These are phyloP conservation scores for Labrus mixtus DNA, from an alignment of 2,113 vertebrate species.

Conservation along the genomic window DNA sequence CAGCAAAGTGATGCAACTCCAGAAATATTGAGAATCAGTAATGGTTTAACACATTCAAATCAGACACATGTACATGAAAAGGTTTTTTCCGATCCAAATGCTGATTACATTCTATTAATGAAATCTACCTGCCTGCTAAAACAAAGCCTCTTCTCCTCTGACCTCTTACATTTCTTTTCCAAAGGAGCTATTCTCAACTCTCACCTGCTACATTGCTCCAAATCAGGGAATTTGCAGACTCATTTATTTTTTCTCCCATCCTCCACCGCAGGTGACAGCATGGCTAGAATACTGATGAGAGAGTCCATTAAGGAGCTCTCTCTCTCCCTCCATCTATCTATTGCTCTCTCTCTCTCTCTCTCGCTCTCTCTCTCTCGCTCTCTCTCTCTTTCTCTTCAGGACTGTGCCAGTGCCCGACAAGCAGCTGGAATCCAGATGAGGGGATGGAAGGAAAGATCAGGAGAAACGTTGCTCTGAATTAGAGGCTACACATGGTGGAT, in stretches of 20 bases:
- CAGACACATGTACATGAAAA: too few species aligned
- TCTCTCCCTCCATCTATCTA: background rate
- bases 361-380: constrained; percentile 28
- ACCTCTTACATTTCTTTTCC: constrained; percentile 40
- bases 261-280: constrained; percentile 80
- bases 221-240: constrained; percentile 84
- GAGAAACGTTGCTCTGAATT: constrained; percentile 56
- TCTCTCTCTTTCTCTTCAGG: constrained; percentile 25
- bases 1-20: too few species aligned
- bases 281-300: constrained; percentile 82
- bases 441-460: constrained; percentile 22
- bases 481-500: constrained; percentile 57
- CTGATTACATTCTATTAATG: background rate
- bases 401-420: constrained; percentile 23
- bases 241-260: constrained; percentile 82
- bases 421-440: constrained; percentile 61
- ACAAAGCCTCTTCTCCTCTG: background rate
- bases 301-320: constrained; percentile 70
- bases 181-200: constrained; percentile 53
- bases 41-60: constrained; percentile 1
- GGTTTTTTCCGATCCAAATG: constrained; percentile 14
- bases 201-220: constrained; percentile 80
- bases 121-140: constrained; percentile 4
- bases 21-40: too few species aligned
- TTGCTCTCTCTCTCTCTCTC: constrained; percentile 2